Evolutionary conservation across 1,140 invertebrate genomes (phyloP), one percentile per base, ranked within the genome.

Genomic region (Meloidogyne hapla): DNA sequence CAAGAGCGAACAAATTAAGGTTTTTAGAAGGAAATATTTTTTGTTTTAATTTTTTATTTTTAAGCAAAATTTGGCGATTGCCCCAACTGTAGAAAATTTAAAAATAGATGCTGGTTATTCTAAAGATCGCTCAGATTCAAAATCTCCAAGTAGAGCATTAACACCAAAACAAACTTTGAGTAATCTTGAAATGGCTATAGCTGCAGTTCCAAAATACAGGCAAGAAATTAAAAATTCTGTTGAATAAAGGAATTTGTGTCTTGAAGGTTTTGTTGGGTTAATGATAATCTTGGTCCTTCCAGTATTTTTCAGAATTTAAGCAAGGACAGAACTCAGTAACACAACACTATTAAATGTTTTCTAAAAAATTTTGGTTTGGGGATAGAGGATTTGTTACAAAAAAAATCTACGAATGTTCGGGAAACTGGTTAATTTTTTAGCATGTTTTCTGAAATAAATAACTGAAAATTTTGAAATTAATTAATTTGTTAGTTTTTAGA

Each of bases 121-220:
- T 13, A 62, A 81, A n/a, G 18, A n/a, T 9, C 79, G 81, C 26
- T 65, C 38, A 56, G 74, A 12, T 21, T 82, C 81, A 45, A 82
- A 83, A 62, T 83, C 82, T n/a, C 80, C 81, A 40, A 65, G 33
- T 26, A 40, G 81, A 9, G 68, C 73, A 12, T 72, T 78, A 13
- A 76, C 76, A 21, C 15, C 56, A n/a, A 81, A 80, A 65, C 64
- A 81, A 10, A 45, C 76, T 10, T 63, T 68, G 18, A 33, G 74
- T n/a, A 81, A 82, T 23, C 48, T 75, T 23, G 81, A 81, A 25
- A 23, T 84, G 5, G 69, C 74, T 64, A 25, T 66, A 1, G 71
- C 26, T 40, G n/a, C 82, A 26, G 64, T 63, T 63, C 28, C 45
- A 3, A 83, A 71, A 74, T 83, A 72, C 6, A 69, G 33, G 18